Evolutionary conservation across 2,113 vertebrate genomes (phyloP).

Genomic region (Passer montanus): DNA sequence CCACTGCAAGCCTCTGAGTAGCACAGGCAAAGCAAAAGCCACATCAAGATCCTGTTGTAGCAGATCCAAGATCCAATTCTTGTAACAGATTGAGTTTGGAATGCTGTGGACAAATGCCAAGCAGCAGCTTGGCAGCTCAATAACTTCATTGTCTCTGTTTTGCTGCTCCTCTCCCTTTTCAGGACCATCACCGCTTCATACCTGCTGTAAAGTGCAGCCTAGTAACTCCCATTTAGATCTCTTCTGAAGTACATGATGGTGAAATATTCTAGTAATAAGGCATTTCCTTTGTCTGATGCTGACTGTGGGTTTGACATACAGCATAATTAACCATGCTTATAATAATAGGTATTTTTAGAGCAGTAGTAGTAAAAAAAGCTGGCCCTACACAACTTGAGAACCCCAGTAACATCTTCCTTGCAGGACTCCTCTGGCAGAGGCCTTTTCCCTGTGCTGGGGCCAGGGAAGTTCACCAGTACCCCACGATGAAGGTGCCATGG

Average conservation of each 20-base stretch:
- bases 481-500: accelerated
- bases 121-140: not conserved
- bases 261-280: not conserved
- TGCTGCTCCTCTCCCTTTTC: not conserved
- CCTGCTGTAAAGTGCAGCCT: not conserved
- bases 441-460: not conserved
- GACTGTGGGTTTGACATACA: not conserved
- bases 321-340: not conserved
- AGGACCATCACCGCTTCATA: not conserved
- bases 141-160: not conserved
- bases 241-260: not conserved
- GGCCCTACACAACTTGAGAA: not conserved
- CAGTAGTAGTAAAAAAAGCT: not conserved
- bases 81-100: not conserved
- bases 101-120: not conserved
- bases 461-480: not conserved
- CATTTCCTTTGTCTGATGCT: accelerated
- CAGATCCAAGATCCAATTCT: not conserved
- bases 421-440: not conserved
- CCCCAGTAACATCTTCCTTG: not conserved
- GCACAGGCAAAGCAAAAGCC: not conserved
- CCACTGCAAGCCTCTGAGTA: not conserved
- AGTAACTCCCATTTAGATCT: not conserved
- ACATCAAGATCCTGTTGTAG: not conserved
- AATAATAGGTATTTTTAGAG: not conserved